Percentiles rank a stretch among this genome's conserved stretches.
Conservation (phyloP, 1,140 invertebrate species). For the Parapsyche elsis region DNA sequence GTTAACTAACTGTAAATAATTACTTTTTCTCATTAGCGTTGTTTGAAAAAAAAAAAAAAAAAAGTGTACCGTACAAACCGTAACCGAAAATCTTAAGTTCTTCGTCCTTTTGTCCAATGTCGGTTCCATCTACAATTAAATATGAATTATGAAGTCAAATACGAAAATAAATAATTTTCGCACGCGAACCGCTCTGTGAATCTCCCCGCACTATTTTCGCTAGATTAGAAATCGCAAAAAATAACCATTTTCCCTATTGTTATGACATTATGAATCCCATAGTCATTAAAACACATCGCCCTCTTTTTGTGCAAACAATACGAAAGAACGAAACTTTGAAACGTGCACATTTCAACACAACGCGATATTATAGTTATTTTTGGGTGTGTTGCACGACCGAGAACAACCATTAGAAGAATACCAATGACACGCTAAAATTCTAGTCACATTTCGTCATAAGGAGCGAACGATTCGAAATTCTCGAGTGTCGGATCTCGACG, state of each 20-base stretch:
- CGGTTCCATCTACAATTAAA: neutral
- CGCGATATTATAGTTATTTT: neutral
- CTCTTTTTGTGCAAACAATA: too few species aligned
- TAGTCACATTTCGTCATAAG: neutral
- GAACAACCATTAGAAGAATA: neutral
- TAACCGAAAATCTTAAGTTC: too few species aligned
- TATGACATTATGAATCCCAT: slow-evolving; percentile 29
- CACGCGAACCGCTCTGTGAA: slow-evolving; percentile 10
- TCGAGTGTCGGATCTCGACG: slow-evolving; percentile 6
- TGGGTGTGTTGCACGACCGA: slow-evolving; percentile 1
- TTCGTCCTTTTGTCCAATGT: too few species aligned
- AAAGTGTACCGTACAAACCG: too few species aligned
- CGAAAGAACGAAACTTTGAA: too few species aligned
- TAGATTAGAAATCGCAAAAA: slow-evolving; percentile 36
- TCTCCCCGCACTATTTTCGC: slow-evolving; percentile 13
- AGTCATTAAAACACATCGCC: neutral
- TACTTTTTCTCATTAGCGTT: neutral
- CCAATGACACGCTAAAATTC: slow-evolving; percentile 25
- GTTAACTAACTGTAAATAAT: slow-evolving; percentile 23
- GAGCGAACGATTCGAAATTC: slow-evolving; percentile 24
- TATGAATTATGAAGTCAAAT: slow-evolving; percentile 8
- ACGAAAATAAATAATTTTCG: slow-evolving; percentile 13
- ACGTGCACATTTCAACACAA: neutral
- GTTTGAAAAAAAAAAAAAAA: neutral
- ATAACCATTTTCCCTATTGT: slow-evolving; percentile 27